A percentile compares a stretch with the other conserved stretches of the same genome.
phyloP scores from a whole-genome alignment of 2,797 vertebrate genomes.

The Platyrinchus mystaceus region DNA sequence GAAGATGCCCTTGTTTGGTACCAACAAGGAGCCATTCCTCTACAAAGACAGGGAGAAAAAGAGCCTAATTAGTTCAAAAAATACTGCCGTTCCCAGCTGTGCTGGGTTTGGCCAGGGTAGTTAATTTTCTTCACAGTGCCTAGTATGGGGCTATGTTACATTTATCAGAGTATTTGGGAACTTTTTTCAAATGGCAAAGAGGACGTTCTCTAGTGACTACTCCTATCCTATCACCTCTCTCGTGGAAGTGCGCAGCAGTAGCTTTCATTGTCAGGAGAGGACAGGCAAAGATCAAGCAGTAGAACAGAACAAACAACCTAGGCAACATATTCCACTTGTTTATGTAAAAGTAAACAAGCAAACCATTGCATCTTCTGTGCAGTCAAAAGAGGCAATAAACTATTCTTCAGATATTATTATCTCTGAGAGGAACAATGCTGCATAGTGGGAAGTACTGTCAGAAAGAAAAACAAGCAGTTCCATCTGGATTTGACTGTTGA shows the following conservation, averaged over 20 bases:
- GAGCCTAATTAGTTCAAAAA: background rate
- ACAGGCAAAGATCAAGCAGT: background rate
- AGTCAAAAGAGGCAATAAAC: background rate
- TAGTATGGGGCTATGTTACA: background rate
- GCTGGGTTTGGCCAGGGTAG: background rate
- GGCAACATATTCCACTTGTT: background rate
- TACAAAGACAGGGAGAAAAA: conserved; percentile 62
- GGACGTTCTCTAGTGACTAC: background rate
- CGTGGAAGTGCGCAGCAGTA: background rate
- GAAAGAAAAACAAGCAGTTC: background rate
- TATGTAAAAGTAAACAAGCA: background rate
- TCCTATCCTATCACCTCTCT: background rate
- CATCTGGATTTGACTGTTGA: rapidly evolving
- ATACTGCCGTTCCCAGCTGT: background rate
- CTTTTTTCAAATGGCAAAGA: background rate
- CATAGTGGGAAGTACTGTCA: background rate
- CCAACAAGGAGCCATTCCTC: conserved; percentile 98
- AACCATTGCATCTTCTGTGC: background rate
- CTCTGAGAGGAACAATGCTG: background rate
- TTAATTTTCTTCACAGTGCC: background rate
- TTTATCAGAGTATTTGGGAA: background rate
- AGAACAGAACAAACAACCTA: background rate
- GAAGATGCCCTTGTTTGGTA: conserved; percentile 96
- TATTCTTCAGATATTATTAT: background rate
- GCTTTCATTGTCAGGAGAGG: background rate